Evolutionary conservation across 2,888 invertebrate species (phyloP), one percentile per base, ranked within the genome.

Genomic region (Pseudanteris insignis): DNA sequence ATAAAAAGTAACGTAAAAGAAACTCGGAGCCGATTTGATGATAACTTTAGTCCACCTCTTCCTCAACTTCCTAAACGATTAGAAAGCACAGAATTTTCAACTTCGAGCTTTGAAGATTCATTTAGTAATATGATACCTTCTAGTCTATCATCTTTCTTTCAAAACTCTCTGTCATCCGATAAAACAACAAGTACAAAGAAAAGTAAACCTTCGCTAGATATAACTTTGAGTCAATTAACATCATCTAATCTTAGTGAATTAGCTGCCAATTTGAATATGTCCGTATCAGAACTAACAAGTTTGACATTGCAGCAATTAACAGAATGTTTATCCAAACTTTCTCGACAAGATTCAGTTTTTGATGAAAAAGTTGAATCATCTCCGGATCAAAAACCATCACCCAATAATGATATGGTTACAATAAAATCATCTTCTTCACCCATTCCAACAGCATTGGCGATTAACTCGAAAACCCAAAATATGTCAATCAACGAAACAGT

Each of bases 301-400:
- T 89, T 94, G 89, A 94, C 94, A 0, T 82, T 94, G 55, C 91
- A 92, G 12, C 93, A 94, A 78, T 83, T 94, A 28, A 93, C 94
- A 0, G 88, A 88, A 44, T 91, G 91, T 76, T 83, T 94, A 14
- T 86, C 91, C 0, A 73, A 68, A 48, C 67, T 82, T 25, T 74
- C 80, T 4, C 64, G 66, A 9, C 74, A 74, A 15, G 79, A 81
- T 34, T 66, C 68, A n/a, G 66, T 67, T 26, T 32, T 61, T 24
- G 74, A 72, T 29, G 65, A 67, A 13, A 48, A 37, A 4, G 67
- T 61, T 25, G 65, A 65, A 41, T 34, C 34, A 8, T 41, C 48
- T 26, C 62, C 28, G 7, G 13, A 25, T 1, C 36, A 28, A 44
- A 59, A 63, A 30, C 57, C 15, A 8, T 60, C 46, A 26, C 60